These are phyloP conservation scores for Stichodactyla mertensii DNA, from an alignment of 64 coral and sea anemone genomes.

Conservation along the genomic window DNA sequence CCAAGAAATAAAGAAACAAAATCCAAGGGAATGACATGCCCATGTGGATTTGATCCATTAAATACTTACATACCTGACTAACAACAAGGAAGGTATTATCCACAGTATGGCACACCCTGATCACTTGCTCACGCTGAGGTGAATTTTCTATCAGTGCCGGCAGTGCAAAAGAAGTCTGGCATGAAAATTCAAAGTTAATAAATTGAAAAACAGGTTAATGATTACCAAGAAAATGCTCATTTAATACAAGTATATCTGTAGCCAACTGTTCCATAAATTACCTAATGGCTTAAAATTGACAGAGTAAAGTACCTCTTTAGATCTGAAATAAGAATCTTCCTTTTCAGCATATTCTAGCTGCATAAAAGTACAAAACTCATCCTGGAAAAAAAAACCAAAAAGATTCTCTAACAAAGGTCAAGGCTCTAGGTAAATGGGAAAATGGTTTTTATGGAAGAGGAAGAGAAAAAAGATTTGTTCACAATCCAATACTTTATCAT, in stretches of 20 bases:
- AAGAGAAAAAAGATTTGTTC: not conserved
- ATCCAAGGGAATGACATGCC: too few species aligned
- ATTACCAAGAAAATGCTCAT: not conserved
- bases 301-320: slow-evolving; percentile 71
- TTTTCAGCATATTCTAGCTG: slow-evolving; percentile 99
- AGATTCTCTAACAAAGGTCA: not conserved
- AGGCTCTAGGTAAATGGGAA: not conserved
- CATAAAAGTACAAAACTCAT: slow-evolving; percentile 99
- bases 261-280: too few species aligned
- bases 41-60: too few species aligned
- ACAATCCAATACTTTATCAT: not conserved
- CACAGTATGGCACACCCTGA: slow-evolving; percentile 73
- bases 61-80: slow-evolving; percentile 58
- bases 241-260: not conserved
- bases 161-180: slow-evolving; percentile 77
- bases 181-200: not conserved
- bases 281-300: too few species aligned
- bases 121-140: slow-evolving; percentile 91
- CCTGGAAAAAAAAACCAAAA: slow-evolving; percentile 31
- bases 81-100: slow-evolving; percentile 91
- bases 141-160: slow-evolving; percentile 87
- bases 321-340: slow-evolving; percentile 95
- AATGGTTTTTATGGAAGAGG: not conserved
- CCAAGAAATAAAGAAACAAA: too few species aligned
- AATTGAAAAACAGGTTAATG: not conserved